phyloP scores from a whole-genome alignment of 2,888 invertebrate genomes.

The Diplazon laetatorius region DNA sequence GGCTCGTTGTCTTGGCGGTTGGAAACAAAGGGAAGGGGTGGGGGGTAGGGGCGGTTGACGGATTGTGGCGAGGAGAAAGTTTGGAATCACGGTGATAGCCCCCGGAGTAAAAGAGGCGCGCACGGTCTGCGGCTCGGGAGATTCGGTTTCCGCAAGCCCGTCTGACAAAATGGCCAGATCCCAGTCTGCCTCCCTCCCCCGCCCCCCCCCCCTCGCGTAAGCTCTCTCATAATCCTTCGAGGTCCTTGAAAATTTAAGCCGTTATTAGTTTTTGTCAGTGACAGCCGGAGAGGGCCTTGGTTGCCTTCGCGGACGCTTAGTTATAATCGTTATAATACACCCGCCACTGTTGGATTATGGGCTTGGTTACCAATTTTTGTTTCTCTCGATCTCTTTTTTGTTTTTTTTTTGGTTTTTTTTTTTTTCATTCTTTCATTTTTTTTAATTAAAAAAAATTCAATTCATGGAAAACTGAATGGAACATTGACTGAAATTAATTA shows the following conservation, averaged over 20 bases:
- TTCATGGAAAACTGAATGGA: too few relatives aligned
- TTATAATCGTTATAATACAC: constrained; percentile 74
- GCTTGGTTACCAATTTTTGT: constrained; percentile 65
- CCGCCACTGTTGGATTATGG: constrained; percentile 73
- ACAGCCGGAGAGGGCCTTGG: constrained; percentile 68
- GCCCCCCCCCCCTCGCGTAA: too few relatives aligned
- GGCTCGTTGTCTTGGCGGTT: too few relatives aligned
- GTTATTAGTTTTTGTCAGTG: constrained; percentile 76
- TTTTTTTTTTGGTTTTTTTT: too few relatives aligned
- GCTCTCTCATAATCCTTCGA: constrained; percentile 72
- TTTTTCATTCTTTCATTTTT: too few relatives aligned
- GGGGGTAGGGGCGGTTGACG: too few relatives aligned
- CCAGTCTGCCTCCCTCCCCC: constrained; percentile 65
- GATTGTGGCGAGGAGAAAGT: too few relatives aligned
- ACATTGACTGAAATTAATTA: too few relatives aligned
- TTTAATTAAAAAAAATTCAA: too few relatives aligned
- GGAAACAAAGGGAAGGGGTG: too few relatives aligned
- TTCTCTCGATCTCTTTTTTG: too few relatives aligned
- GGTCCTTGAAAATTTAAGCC: constrained; percentile 73
- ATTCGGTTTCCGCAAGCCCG: constrained; percentile 3
- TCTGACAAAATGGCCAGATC: constrained; percentile 60
- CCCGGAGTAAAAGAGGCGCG: neutral
- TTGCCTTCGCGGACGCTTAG: constrained; percentile 65
- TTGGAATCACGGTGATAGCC: constrained; percentile 20
- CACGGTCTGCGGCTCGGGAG: too few relatives aligned